A percentile compares a stretch with the other conserved stretches of the same genome.
phyloP scores from a whole-genome alignment of 2,797 vertebrate species.

The Gallinago stenura region DNA sequence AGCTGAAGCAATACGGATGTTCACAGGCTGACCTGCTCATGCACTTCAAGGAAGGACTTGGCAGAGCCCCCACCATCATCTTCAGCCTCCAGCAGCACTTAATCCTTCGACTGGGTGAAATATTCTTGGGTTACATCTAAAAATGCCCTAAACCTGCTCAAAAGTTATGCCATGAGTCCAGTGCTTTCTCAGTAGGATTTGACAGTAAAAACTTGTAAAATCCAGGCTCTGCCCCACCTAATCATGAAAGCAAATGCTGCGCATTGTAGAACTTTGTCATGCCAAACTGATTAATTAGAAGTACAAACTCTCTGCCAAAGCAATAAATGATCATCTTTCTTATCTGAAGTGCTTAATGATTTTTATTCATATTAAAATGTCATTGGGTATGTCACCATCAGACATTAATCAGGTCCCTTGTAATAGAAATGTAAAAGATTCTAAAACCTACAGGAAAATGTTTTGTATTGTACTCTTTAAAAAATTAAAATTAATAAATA shows the following conservation, averaged over 20 bases:
- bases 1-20: neutral
- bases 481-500: neutral
- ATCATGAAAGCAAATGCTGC: neutral
- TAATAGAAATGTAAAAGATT: neutral
- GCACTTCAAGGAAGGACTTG: slow-evolving; percentile 38
- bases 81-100: slow-evolving; percentile 40
- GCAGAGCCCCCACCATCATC: slow-evolving; percentile 20
- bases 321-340: neutral
- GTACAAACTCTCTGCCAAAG: neutral
- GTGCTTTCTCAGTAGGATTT: neutral
- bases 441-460: neutral
- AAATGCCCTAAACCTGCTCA: slow-evolving; percentile 22
- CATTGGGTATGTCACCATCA: neutral
- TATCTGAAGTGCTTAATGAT: neutral
- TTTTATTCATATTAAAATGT: neutral
- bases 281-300: neutral
- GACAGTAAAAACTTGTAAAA: neutral
- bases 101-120: neutral
- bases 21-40: neutral
- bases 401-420: neutral
- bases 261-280: neutral
- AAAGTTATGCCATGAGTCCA: neutral
- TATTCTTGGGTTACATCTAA: slow-evolving; percentile 28
- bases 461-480: neutral
- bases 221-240: neutral